Evolutionary conservation across 2,113 vertebrate genomes (phyloP).

Genomic region (Dunckerocampus dactyliophorus): DNA sequence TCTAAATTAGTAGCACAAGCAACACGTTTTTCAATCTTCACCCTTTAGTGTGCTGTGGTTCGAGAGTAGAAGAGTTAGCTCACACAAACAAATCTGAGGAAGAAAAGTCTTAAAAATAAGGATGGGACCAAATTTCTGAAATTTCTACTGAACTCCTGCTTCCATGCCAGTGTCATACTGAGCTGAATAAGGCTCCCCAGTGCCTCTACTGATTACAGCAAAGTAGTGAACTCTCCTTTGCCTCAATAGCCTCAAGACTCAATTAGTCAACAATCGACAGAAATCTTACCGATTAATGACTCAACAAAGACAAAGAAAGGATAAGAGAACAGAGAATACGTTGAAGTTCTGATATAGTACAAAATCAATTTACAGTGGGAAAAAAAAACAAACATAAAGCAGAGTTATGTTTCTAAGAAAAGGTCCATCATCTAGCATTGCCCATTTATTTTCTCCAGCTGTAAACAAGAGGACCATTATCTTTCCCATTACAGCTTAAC

Average conservation of each 20-base stretch:
- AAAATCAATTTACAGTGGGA: neutral
- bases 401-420: slow-evolving; percentile 2
- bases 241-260: neutral
- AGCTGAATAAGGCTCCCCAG: neutral
- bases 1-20: no score
- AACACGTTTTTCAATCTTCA: no score
- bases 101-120: no score
- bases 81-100: no score
- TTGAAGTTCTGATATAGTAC: no score
- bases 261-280: neutral
- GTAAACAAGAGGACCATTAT: slow-evolving; percentile 45
- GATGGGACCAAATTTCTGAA: no score
- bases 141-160: neutral
- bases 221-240: neutral
- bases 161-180: neutral
- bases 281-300: neutral
- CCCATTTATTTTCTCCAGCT: slow-evolving; percentile 31
- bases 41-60: no score
- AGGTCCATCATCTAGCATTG: slow-evolving; percentile 1
- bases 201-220: neutral
- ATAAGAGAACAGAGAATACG: neutral
- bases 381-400: neutral
- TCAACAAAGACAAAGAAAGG: neutral
- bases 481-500: slow-evolving; percentile 48
- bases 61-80: no score